Evolutionary conservation across 64 coral and sea anemone species (phyloP), one percentile per base, ranked within the genome.

Genomic region (Montipora foliosa): DNA sequence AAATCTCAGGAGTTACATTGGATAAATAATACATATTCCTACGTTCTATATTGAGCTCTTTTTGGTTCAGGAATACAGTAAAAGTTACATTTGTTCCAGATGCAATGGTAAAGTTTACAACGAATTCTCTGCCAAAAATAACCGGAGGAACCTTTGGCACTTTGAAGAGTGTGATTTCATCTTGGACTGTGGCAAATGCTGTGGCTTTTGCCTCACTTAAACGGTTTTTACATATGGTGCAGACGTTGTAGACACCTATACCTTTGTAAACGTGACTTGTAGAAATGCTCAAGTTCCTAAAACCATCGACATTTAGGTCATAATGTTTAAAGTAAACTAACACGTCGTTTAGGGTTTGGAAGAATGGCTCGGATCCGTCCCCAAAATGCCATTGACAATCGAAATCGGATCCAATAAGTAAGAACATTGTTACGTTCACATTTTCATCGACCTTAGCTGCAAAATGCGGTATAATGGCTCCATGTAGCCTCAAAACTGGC

Each of bases 81-180:
- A 91, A 95, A 80, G 76, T 87, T 5, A 88, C 83, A 79, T 95
- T 95, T 3, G 89, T 92, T 4, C 94, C 94, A 29, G n/a, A 47
- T 13, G 76, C 87, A 55, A 91, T 55, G 20, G 49, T 72, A 53
- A 90, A 88, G 6, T 76, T 49, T 7, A 95, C 14, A 2, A 76
- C 24, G 59, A 95, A 87, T 5, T 81, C 87, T 44, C 68, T 71
- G 17, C 94, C 94, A 81, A 79, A 75, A 15, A 88, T 51, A 12
- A 87, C 82, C 45, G 94, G 76, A 79, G 67, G 8, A 49, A 95
- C 37, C 0, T 2, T 37, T 51, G 64, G 19, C 16, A 95, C 75
- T 10, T 80, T 45, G n/a, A 95, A 95, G 16, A 69, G 67, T n/a
- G 84, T 49, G 49, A 95, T 81, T 91, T 80, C 76, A 14, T 88